phyloP scores from a whole-genome alignment of 2,113 vertebrate species.

The Orcinus orca region DNA sequence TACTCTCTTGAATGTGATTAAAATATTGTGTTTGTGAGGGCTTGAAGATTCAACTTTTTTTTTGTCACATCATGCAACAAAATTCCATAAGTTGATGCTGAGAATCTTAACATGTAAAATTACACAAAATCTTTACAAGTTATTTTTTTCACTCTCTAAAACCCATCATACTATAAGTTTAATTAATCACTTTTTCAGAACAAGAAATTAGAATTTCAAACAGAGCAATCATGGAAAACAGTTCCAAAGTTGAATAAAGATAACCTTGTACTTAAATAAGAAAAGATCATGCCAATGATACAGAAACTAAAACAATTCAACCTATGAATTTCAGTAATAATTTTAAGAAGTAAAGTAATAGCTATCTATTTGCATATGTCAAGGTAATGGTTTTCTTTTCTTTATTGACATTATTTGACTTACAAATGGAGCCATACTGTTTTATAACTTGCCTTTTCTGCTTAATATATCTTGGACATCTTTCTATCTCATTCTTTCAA shows the following conservation, averaged over 20 bases:
- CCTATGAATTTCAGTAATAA: neutral
- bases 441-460: constrained; percentile 30
- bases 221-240: neutral
- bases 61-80: neutral
- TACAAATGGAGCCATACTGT: neutral
- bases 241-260: neutral
- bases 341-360: neutral
- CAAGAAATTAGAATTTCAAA: neutral
- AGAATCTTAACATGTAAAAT: constrained; percentile 24
- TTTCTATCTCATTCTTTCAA: constrained; percentile 12
- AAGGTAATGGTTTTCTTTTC: neutral
- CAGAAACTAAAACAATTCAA: neutral
- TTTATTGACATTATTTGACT: constrained; percentile 14
- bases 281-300: neutral
- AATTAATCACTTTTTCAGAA: neutral
- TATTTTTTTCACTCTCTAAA: neutral
- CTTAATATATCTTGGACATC: neutral
- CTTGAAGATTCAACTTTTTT: neutral
- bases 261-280: neutral
- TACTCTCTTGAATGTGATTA: neutral
- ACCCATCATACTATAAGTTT: neutral
- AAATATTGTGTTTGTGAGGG: neutral
- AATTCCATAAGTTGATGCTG: neutral
- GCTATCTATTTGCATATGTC: neutral
- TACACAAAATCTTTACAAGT: neutral